Conservation (phyloP, 1,140 invertebrate species). For the Cydia fagiglandana region DNA sequence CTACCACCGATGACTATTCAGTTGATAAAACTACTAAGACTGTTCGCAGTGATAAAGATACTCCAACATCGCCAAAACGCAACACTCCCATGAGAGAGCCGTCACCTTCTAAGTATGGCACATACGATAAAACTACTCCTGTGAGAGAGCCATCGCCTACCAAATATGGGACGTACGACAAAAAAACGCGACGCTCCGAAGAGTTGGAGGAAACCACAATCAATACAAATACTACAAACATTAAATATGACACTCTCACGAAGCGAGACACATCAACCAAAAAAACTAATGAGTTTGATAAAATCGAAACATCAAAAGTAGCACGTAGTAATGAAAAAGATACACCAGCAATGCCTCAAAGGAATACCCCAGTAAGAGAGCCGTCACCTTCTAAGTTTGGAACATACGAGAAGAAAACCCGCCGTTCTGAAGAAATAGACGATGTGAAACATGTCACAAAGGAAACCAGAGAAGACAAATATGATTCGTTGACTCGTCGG, state of each 20-base stretch:
- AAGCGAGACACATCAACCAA: not conserved
- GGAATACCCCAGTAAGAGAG: constrained; percentile 38
- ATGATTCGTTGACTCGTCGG: constrained; percentile 39
- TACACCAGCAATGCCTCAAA: constrained; percentile 33
- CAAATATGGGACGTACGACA: constrained; percentile 11
- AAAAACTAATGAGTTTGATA: constrained; percentile 10
- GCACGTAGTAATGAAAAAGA: constrained; percentile 33
- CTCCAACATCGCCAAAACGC: constrained; percentile 5
- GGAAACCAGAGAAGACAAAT: constrained; percentile 32
- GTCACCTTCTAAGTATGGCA: constrained; percentile 25
- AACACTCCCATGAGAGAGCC: constrained; percentile 24
- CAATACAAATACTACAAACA: not conserved
- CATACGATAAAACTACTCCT: constrained; percentile 5
- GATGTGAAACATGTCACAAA: constrained; percentile 30
- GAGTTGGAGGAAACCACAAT: not conserved
- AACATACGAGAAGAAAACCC: constrained; percentile 48
- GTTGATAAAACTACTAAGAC: constrained; percentile 1
- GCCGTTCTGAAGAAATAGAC: constrained; percentile 29
- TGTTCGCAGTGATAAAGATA: constrained; percentile 9
- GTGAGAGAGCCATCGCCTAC: not conserved
- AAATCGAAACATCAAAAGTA: constrained; percentile 9
- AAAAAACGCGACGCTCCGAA: constrained; percentile 16
- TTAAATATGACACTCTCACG: constrained; percentile 13
- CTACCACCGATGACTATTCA: not conserved
- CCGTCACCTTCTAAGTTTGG: constrained; percentile 46